Evolutionary conservation across 2,888 invertebrate genomes (phyloP), one percentile per base, ranked within the genome.

Genomic region (Camptogramma bilineatum): DNA sequence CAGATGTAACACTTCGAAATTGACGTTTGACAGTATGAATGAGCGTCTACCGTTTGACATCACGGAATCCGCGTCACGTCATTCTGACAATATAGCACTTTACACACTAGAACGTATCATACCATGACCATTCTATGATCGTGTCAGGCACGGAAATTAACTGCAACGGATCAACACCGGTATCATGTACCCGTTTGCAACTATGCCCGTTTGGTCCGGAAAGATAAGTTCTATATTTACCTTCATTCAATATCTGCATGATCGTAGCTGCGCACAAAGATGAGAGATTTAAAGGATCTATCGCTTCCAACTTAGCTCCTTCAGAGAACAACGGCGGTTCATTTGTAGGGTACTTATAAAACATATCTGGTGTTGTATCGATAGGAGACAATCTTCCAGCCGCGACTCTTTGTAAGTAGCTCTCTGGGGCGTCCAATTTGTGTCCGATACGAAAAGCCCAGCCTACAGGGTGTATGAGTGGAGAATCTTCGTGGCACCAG

Each of bases 401-500:
- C 28, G 95, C 94, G 59, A 97, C 95, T 65, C 97, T 94, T 74
- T 96, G 96, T 65, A 96, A 87, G 85, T 98, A 98, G 64, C 94
- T 95, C 47, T 95, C 94, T 3, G 98, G 97, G 0, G 98, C 98
- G 61, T 97, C 96, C 52, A 99, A 92, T 53, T 96, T 95, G 82
- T 99, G 99, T 0, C 98, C 98, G 0, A 98, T 96, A 62, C 96
- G 88, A 61, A 96, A 96, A 0, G 99, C 98, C 99, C 99, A 99
- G n/a, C 99, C 98, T 0, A 98, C 97, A 0, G 98, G 98, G 87
- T 99, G 99, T 70, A 99, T 96, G 10, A 99, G 93, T 0, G 98
- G 97, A 0, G 99, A 98, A 82, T 97, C 97, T 87, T 98, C 98
- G 74, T 99, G 99, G 82, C 98, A 99, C 99, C 99, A 99, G 86